phyloP scores from a whole-genome alignment of 1,140 invertebrate genomes.

The Mycetomoellerius zeteki region DNA sequence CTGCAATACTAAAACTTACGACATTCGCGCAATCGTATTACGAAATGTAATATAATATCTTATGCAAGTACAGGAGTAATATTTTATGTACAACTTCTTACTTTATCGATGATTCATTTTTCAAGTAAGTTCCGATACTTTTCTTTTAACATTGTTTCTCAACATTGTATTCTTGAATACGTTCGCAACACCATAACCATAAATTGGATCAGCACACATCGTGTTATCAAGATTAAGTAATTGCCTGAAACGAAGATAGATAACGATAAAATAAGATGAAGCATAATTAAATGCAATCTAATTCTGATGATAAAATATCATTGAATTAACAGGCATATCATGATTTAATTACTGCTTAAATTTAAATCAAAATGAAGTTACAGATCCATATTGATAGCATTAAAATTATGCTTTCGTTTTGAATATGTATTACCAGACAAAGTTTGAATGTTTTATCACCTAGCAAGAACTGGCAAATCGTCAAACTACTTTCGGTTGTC shows the following conservation, averaged over 20 bases:
- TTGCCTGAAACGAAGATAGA: neutral
- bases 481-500: neutral
- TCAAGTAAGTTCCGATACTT: neutral
- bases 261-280: slow-evolving; percentile 30
- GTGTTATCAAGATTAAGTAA: neutral
- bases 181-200: neutral
- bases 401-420: neutral
- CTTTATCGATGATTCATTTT: neutral
- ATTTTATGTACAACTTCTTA: neutral
- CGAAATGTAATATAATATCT: neutral
- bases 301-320: neutral
- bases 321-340: neutral
- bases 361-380: neutral
- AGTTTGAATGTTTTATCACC: neutral
- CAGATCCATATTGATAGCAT: neutral
- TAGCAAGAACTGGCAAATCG: neutral
- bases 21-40: slow-evolving; percentile 19
- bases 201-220: neutral
- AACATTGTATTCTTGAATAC: neutral
- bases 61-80: neutral
- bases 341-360: neutral
- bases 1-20: neutral
- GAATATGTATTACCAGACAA: neutral
- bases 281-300: neutral
- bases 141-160: neutral